Percentiles rank a stretch among this genome's conserved stretches.
These are phyloP conservation scores for Oxyura jamaicensis DNA, from an alignment of 2,113 vertebrate species.

Conservation along the genomic window DNA sequence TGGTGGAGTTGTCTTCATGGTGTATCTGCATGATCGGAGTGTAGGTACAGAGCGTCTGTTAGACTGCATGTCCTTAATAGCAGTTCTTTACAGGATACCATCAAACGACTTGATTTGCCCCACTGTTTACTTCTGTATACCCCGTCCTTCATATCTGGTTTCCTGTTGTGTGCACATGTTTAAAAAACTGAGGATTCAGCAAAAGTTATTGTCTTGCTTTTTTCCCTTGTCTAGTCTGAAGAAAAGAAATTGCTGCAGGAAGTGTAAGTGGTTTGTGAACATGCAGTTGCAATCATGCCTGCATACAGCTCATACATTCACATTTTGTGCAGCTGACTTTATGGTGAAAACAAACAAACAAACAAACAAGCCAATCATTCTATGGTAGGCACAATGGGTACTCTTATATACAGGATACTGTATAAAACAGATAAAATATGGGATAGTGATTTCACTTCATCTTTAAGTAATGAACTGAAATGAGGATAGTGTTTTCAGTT, in stretches of 20 bases:
- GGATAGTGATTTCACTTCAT: background rate
- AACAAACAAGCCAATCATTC: background rate
- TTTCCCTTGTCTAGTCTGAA: background rate
- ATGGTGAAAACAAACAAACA: background rate
- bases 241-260: background rate
- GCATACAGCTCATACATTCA: rapidly evolving
- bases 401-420: background rate
- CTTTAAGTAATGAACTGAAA: background rate
- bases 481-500: background rate
- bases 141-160: background rate
- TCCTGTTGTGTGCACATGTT: background rate
- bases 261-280: background rate
- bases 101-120: background rate
- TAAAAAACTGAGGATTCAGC: background rate
- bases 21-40: background rate
- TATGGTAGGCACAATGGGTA: background rate
- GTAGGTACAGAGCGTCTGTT: background rate
- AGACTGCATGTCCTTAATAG: background rate
- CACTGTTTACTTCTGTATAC: background rate
- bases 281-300: background rate
- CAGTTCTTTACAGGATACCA: background rate
- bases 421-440: background rate
- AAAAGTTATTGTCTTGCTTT: background rate
- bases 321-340: background rate
- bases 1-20: background rate